Evolutionary conservation across 2,797 vertebrate species (phyloP).

Genomic region (Sebastes itinus): DNA sequence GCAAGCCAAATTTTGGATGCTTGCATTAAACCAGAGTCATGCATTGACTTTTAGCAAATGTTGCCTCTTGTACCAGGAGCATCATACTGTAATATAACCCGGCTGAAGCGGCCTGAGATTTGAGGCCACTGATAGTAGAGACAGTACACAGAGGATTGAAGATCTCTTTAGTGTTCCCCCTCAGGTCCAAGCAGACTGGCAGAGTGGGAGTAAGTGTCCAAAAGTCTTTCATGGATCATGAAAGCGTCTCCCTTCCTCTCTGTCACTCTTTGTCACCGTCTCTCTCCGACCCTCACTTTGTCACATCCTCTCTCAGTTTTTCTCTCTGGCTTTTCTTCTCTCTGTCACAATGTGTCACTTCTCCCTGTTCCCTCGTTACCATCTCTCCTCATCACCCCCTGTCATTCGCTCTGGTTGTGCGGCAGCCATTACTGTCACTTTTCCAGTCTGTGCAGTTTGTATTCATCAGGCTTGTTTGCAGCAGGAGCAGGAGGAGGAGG

Average conservation of each 20-base stretch:
- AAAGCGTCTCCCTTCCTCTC: background rate
- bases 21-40: background rate
- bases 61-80: background rate
- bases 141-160: background rate
- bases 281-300: constrained; percentile 5
- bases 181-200: background rate
- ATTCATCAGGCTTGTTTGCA: constrained; percentile 7
- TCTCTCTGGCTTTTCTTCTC: background rate
- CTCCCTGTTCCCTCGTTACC: background rate
- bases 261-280: background rate
- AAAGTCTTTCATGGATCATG: constrained; percentile 1
- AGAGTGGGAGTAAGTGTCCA: background rate
- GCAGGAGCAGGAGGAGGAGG: background rate
- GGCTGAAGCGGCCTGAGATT: background rate
- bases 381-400: constrained; percentile 3
- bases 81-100: background rate
- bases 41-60: accelerated
- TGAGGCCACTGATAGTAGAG: background rate
- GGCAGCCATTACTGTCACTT: constrained; percentile 14
- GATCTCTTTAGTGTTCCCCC: background rate
- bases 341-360: background rate
- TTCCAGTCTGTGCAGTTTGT: background rate
- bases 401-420: background rate
- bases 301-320: constrained; percentile 3
- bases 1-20: background rate